phyloP scores from a whole-genome alignment of 1,140 invertebrate genomes.

The Platyscapa corneri region DNA sequence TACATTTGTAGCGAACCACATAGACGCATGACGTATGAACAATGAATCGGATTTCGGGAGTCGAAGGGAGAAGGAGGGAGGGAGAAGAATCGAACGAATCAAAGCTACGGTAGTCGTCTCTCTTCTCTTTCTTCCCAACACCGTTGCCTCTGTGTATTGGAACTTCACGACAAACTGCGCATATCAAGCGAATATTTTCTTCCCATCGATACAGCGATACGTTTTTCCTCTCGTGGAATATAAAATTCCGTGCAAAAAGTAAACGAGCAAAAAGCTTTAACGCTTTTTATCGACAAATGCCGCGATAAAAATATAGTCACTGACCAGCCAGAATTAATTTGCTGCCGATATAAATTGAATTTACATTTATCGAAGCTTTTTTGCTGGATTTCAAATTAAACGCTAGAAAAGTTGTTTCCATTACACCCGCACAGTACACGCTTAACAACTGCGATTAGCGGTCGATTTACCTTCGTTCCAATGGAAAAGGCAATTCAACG shows the following conservation, averaged over 20 bases:
- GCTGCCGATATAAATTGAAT: background rate
- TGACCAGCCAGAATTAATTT: background rate
- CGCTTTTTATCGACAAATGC: no score
- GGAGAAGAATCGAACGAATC: conserved; percentile 1
- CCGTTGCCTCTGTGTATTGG: background rate
- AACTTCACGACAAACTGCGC: conserved; percentile 17
- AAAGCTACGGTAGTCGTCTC: background rate
- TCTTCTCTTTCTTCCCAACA: background rate
- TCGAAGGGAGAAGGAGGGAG: background rate
- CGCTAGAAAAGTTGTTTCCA: no score
- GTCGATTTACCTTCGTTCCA: no score
- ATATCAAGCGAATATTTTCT: background rate
- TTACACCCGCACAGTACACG: no score
- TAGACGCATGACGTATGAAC: conserved; percentile 28
- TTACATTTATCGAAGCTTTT: no score
- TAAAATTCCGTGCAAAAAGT: no score
- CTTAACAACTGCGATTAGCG: no score
- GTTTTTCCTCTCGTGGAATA: background rate
- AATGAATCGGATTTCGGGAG: conserved; percentile 38
- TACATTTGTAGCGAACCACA: background rate
- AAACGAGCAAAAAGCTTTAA: no score
- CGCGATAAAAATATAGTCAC: no score
- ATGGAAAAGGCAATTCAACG: no score
- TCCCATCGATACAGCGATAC: background rate
- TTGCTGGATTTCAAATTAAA: no score